Conservation (phyloP, 37 sponge, comb jelly and placozoan genomes). For the Hormiphora californensis region DNA sequence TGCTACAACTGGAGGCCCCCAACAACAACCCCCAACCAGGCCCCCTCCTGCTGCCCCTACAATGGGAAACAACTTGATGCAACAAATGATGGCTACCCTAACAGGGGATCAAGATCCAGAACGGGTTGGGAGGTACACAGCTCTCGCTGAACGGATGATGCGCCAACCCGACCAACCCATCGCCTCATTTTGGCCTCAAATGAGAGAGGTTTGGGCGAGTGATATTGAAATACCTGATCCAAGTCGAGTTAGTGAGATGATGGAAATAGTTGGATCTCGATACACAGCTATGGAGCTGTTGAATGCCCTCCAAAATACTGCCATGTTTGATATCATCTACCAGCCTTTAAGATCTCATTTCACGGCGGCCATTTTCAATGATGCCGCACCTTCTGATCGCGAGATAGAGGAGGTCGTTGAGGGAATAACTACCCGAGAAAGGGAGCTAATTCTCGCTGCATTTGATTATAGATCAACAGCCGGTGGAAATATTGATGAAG, state of each 20-base stretch:
- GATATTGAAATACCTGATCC: conserved; percentile 1
- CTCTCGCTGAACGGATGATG: conserved; percentile 20
- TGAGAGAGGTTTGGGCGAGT: background rate
- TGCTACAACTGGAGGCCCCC: background rate
- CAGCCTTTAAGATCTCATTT: conserved; percentile 8
- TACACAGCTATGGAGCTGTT: conserved; percentile 13
- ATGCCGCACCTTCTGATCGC: background rate
- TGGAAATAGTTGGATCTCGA: background rate
- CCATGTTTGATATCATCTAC: conserved; percentile 16
- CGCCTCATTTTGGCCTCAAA: conserved; percentile 13
- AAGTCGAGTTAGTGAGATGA: background rate
- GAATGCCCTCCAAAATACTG: conserved; percentile 19
- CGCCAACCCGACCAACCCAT: conserved; percentile 29
- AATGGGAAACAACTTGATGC: no score
- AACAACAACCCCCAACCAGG: no score
- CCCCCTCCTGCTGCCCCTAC: no score
- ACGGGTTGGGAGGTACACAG: conserved; percentile 10
- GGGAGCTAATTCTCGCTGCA: conserved; percentile 1
- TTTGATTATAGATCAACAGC: background rate
- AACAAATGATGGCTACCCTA: background rate
- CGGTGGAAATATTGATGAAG: background rate
- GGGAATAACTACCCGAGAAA: background rate
- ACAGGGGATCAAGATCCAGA: background rate
- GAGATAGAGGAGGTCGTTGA: background rate
- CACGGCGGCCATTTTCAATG: conserved; percentile 6